Base-by-base conservation (phyloP, 1,140 invertebrate genomes). In the Chymomyza costata region DNA sequence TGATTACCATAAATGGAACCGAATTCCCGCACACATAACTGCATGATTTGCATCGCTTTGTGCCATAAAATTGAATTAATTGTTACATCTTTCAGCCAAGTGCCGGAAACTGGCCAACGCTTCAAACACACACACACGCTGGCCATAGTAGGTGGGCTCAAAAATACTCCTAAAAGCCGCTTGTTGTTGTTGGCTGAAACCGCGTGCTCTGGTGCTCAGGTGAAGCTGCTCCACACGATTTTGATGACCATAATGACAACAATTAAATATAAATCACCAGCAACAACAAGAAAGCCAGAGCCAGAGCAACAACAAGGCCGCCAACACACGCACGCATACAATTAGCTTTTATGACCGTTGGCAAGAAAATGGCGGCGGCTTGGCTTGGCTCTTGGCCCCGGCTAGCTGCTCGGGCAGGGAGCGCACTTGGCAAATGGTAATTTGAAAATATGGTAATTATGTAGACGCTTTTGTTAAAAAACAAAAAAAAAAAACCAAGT, bases 401-500 rank as follows among this genome's bases (percentile, higher is more conserved):
- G 25, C 37, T 46, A 17, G 8, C 34, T 28, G 16, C 32, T 19
- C 10, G 19, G 28, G 37, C 34, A 38, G 35, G 47, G 25, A 38
- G 7, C 66, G 52, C 61, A 70, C 68, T 65, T 76, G 69, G 54
- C 63, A 54, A 55, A 65, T 80, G 67, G 64, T 80, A 80, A 80
- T 80, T 73, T 80, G 74, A 80, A 80, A 80, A 80, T 80, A 80
- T 80, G 73, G 73, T 80, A 80, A 80, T 80, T 80, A 80, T 80
- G 73, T 71, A 44, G 64, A 25, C 50, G 47, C 51, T 57, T 67
- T 70, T 19, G 39, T 31, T 28, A 45, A 71, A 30, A 19, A 50
- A 31, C 16, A 48, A 51, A 39, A 32, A 21, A 39, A 18, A 30
- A n/a, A 48, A 50, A 38, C 46, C 50, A 32, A 37, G n/a, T 31